Base-by-base conservation (phyloP, 2,888 invertebrate genomes). In the Pimpla rufipes region DNA sequence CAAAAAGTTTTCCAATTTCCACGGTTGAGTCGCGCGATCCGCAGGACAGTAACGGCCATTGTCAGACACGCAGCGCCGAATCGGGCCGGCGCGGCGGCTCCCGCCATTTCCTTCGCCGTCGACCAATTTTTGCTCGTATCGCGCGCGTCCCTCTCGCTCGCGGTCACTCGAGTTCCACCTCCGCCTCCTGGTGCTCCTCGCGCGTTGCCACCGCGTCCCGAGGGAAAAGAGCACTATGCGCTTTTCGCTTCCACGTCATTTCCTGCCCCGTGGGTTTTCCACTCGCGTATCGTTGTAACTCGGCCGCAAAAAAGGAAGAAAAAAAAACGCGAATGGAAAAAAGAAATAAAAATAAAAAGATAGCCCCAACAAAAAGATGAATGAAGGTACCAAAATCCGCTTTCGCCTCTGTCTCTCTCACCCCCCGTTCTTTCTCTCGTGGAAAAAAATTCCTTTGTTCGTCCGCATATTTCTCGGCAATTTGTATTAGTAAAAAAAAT, bases 1-100 rank as follows among this genome's bases (percentile, higher is more conserved):
- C 83, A 81, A 76, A 83, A 85, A 85, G 57, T 86, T 86, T 86
- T 86, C 81, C 83, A 86, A 86, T 83, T 86, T 79, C 57, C 59
- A 57, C 45, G 23, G 42, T 74, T 45, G 70, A 73, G n/a, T 37
- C 59, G 16, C 59, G 10, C 35, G 2, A n/a, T n/a, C 6, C 59
- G 16, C 55, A 35, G 59, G 13, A 29, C 35, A 10, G 35, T 47
- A 13, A n/a, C n/a, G 29, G n/a, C 42, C 55, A 23, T 74, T 75
- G 74, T 70, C 62, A 10, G 35, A 52, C 64, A 52, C 64, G 52
- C 71, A 70, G 59, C 37, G 47, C 40, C 35, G 62, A 16, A 47
- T 18, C 16, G 29, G 35, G 5, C 55, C 11, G 40, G 21, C 11
- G 18, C 16, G 40, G 42, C 11, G 18, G 47, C 29, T 13, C 42